Base-by-base conservation (phyloP, 2,113 vertebrate species). In the Jacana jacana region DNA sequence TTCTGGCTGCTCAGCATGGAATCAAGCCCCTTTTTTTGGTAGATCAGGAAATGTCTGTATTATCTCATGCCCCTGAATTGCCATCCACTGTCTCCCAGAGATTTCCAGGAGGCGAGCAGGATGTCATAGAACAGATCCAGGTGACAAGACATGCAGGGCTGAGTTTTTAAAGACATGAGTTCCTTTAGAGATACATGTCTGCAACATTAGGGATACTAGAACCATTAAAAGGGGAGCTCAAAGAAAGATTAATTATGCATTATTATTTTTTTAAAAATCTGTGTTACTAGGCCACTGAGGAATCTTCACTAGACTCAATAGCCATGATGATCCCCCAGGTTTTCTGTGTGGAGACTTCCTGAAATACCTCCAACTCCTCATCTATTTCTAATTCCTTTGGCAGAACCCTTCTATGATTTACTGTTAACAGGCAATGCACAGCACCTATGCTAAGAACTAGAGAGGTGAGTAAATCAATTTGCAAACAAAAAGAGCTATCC, bases 41-140 rank as follows among this genome's bases (percentile, higher is more conserved):
- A 68, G 40, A 17, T 51, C n/a, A 58, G 57, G 40, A 70, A 82
- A 51, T 76, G 22, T 31, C 83, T 71, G 8, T 31, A 24, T 78
- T 73, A 17, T 39, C 37, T 49, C 23, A 49, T 70, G 33, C 1
- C 11, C 5, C 18, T 75, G 25, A 7, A 33, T 16, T 88, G 20
- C 23, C 15, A 27, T 9, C 6, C 33, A 9, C 11, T 44, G 2
- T 6, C 1, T 33, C 24, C 33, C 42, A 73, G 63, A 69, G 35
- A 66, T 44, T 85, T 89, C 46, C 46, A 77, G 52, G 35, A 78
- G 30, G n/a, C 0, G 0, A 76, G 2, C 1, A 1, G 30, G 49
- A 49, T 73, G 35, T 37, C 25, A 40, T 18, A 51, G 64, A 85
- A 77, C 46, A 66, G 35, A 66, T 30, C 15, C 46, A 65, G 39